A percentile compares a stretch with the other conserved stretches of the same genome.
Evolutionary conservation across 92 coral and sea anemone genomes (phyloP).

Genomic region (Muricea muricata): DNA sequence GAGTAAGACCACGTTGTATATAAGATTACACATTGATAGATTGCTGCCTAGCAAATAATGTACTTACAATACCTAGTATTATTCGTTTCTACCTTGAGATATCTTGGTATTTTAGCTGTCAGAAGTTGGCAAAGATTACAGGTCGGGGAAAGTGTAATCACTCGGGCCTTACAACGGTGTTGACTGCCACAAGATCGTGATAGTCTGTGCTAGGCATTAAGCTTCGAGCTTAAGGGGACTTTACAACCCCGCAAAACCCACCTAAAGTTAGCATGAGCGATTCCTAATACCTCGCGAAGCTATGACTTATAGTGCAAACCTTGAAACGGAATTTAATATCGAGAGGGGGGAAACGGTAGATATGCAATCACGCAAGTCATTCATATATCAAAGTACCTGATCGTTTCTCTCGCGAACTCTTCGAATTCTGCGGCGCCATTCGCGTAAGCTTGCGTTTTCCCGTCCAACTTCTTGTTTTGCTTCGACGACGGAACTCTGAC

Average conservation of each 20-base stretch:
- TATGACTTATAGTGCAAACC: no score
- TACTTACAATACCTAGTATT: background rate
- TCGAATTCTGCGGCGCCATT: conserved; percentile 43
- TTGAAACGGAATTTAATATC: background rate
- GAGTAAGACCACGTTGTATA: conserved; percentile 4
- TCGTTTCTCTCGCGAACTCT: conserved; percentile 29
- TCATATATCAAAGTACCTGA: conserved; percentile 30
- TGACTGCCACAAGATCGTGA: background rate
- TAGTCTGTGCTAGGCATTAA: background rate
- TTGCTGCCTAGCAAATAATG: background rate
- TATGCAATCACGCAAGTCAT: conserved; percentile 10
- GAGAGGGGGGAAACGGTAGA: conserved; percentile 19
- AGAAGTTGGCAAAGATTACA: background rate
- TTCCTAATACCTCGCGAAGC: no score
- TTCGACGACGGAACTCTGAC: background rate
- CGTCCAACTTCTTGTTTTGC: no score
- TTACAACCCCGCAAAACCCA: background rate
- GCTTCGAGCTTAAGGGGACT: background rate
- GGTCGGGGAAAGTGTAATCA: background rate
- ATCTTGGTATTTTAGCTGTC: background rate
- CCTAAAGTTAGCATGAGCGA: background rate
- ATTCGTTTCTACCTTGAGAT: background rate
- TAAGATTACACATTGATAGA: background rate
- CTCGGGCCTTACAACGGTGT: background rate
- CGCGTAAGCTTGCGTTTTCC: background rate